A percentile compares a stretch with the other conserved stretches of the same genome.
These are phyloP conservation scores for Excalfactoria chinensis DNA, from an alignment of 2,113 vertebrate species.

Conservation along the genomic window DNA sequence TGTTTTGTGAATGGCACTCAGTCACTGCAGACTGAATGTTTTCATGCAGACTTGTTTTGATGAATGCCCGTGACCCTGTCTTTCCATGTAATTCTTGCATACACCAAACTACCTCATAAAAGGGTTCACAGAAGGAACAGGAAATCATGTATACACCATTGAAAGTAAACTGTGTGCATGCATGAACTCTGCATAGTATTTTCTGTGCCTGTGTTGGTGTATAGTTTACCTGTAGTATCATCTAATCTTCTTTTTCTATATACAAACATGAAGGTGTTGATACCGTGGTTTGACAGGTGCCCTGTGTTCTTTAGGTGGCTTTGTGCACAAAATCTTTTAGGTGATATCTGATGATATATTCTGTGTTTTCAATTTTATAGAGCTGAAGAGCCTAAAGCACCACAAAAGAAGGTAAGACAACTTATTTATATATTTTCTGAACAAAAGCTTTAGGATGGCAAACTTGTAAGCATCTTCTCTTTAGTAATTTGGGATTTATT, in stretches of 20 bases:
- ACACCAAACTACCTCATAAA: neutral
- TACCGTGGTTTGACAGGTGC: neutral
- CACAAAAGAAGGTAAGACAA: slow-evolving; percentile 90
- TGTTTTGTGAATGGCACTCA: neutral
- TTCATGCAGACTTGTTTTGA: neutral
- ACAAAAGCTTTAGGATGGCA: neutral
- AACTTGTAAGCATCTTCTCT: neutral
- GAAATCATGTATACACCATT: neutral
- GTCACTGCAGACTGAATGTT: neutral
- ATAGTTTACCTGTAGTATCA: neutral
- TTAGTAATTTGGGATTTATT: neutral
- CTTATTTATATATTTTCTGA: neutral
- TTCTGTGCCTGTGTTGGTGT: neutral
- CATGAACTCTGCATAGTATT: neutral
- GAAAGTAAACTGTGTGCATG: neutral
- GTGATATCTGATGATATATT: slow-evolving; percentile 20
- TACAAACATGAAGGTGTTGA: neutral
- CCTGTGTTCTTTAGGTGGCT: neutral
- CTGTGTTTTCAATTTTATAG: slow-evolving; percentile 72
- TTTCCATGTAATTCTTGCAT: neutral
- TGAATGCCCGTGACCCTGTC: neutral
- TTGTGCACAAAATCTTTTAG: neutral
- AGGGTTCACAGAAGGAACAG: neutral
- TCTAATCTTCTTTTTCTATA: neutral
- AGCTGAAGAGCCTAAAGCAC: slow-evolving; percentile 86